Evolutionary conservation across 2,113 vertebrate species (phyloP), one percentile per base, ranked within the genome.

Genomic region (Lamprologus callipterus): DNA sequence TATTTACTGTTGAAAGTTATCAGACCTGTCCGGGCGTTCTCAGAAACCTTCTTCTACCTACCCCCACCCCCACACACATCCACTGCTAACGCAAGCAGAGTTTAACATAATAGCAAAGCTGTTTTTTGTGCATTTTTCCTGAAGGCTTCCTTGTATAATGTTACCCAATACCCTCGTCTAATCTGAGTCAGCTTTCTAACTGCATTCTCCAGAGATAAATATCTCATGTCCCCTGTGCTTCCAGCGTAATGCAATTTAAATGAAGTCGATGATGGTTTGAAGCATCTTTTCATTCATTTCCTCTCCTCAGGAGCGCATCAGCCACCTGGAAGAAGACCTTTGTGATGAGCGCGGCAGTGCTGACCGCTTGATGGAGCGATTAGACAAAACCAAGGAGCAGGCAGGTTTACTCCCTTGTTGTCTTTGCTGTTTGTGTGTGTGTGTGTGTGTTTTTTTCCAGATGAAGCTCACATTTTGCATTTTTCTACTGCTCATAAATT

Each of bases 301-400:
- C 19, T 92, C 33, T 91, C 54, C 31, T 75, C 87, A 99, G 98
- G 97, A 97, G 51, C 97, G 98, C 40, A 88, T 98, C 78, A 92
- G 95, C 85, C 97, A 98, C 31, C 92, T 99, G 51, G 97, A 98
- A 90, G 93, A 97, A 63, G 97, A 98, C 83, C 96, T 99, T 49
- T 96, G 96, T 55, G 98, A 99, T 89, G 98, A 99, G 92, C 97
- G 96, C 89, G 95, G 90, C 92, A 97, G 97, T 79, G 97, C 97
- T 0, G 98, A 99, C 93, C 93, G 97, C 73, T 91, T 99, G 86
- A 97, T 98, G 16, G 97, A 98, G 58, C 96, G 97, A 90, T 95
- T 99, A 80, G 93, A 96, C 85, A 96, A 97, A 93, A 97, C 97
- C 96, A 97, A 97, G 95, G 97, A 95, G 33, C 96, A 97, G 96